A percentile compares a stretch with the other conserved stretches of the same genome.
Evolutionary conservation across 2,797 vertebrate species (phyloP).

Genomic region (Chloroceryle inda): DNA sequence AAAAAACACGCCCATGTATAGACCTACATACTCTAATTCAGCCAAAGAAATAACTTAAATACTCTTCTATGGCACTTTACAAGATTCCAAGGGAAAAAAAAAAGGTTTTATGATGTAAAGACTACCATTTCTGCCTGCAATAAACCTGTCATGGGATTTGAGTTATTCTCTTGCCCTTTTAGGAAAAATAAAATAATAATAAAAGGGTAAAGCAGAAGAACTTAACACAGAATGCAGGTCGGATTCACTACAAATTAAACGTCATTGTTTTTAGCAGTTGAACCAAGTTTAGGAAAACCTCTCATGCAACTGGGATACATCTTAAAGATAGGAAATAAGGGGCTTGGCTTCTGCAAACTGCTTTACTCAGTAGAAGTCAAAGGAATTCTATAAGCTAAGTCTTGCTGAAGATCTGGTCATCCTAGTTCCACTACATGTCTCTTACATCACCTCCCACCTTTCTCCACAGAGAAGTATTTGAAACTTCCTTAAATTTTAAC

Average conservation of each 20-base stretch:
- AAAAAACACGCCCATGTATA: not conserved
- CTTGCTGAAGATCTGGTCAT: not conserved
- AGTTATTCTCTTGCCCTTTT: constrained; percentile 50
- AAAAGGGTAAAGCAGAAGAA: not conserved
- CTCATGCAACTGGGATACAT: not conserved
- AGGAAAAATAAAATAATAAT: constrained; percentile 8
- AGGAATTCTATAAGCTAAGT: not conserved
- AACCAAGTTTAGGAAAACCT: not conserved
- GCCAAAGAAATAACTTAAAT: constrained; percentile 21
- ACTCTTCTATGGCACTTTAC: not conserved
- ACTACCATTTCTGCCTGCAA: constrained; percentile 32
- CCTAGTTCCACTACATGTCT: not conserved
- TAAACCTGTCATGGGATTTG: constrained; percentile 36
- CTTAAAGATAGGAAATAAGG: not conserved
- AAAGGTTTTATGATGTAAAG: constrained; percentile 39
- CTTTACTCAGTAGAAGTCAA: not conserved
- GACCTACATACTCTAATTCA: constrained; percentile 22
- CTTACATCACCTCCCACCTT: not conserved
- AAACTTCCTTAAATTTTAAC: not conserved
- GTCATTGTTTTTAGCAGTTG: not conserved
- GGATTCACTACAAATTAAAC: not conserved
- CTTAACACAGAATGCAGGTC: not conserved
- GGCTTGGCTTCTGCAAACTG: not conserved
- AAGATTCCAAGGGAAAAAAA: not conserved
- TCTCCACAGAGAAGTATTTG: not conserved